Evolutionary conservation across 2,888 invertebrate genomes (phyloP), one percentile per base, ranked within the genome.

Genomic region (Piscicola geometra): DNA sequence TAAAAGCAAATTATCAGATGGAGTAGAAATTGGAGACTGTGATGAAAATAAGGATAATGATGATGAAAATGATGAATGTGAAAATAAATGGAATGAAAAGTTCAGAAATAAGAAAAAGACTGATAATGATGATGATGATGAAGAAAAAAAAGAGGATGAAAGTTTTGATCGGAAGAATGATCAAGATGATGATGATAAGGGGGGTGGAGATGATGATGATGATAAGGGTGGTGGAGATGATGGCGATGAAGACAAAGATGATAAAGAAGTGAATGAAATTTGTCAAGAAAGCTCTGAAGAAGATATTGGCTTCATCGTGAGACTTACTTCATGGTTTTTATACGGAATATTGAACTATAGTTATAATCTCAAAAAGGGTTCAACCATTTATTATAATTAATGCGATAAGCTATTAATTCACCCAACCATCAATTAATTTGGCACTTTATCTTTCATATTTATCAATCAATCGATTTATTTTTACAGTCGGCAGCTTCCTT

Each of bases 401-500:
- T 41, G 41, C 41, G 15, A 9, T 41, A 5, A 41, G 5, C 15
- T 9, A 41, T 41, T 15, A 15, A 41, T 41, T 5, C 41, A 41
- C 15, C 15, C 41, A 15, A 9, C 41, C 5, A 41, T 41, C 41
- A 41, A 41, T 41, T 5, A 5, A 41, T 41, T 41, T 15, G 41
- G 5, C 15, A 41, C 5, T 41, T 15, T 5, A 41, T 41, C n/a
- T n/a, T n/a, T n/a, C n/a, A 15, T 15, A 41, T 41, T 41, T 15
- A 15, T 41, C 41, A 41, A 41, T 41, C 41, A 41, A 41, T 41
- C 9, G 9, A 41, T 41, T 41, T 15, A 15, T 41, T 41, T 9
- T 9, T 41, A 21, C 78, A 83, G 83, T 82, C 84, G 2, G 84
- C 84, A 41, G 84, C 82, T 33, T 81, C 81, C 1, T 76, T 84